Evolutionary conservation across 23 tunicate species (phyloP).

Genomic region (Aplidium turbinatum): DNA sequence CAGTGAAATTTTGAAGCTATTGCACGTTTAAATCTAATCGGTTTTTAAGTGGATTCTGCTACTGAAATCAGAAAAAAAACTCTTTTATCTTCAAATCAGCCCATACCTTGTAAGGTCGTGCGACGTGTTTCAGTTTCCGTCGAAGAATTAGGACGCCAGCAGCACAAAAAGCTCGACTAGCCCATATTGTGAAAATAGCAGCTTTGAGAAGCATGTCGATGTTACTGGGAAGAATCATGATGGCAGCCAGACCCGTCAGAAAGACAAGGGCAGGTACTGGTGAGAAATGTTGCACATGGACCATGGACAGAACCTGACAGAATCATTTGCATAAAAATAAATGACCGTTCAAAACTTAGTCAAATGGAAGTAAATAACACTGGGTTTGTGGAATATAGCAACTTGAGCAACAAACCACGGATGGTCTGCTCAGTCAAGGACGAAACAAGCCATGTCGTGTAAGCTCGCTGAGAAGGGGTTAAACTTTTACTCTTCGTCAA

Average conservation of each 20-base stretch:
- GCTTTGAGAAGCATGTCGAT: slow-evolving; percentile 75
- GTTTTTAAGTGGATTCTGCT: neutral
- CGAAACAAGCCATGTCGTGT: neutral
- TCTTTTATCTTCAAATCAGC: too few relatives aligned
- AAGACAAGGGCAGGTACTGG: slow-evolving; percentile 73
- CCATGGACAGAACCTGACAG: slow-evolving; percentile 77
- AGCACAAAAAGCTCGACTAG: slow-evolving; percentile 48
- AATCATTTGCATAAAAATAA: too few relatives aligned
- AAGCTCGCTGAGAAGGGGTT: too few relatives aligned
- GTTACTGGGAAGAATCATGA: slow-evolving; percentile 78
- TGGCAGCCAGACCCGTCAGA: slow-evolving; percentile 17
- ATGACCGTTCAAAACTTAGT: too few relatives aligned
- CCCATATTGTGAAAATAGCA: slow-evolving; percentile 62
- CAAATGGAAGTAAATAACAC: too few relatives aligned
- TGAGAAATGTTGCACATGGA: slow-evolving; percentile 51
- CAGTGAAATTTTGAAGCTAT: too few relatives aligned
- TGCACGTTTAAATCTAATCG: neutral
- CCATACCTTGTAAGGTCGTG: slow-evolving; percentile 83
- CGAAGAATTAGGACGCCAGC: slow-evolving; percentile 56
- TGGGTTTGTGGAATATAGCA: too few relatives aligned
- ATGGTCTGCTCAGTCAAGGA: neutral
- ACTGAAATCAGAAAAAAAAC: neutral
- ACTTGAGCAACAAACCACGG: too few relatives aligned
- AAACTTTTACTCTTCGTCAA: too few relatives aligned
- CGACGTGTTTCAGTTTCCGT: slow-evolving; percentile 36